Evolutionary conservation across 2,888 invertebrate species (phyloP).

Genomic region (Anoncus sp.): DNA sequence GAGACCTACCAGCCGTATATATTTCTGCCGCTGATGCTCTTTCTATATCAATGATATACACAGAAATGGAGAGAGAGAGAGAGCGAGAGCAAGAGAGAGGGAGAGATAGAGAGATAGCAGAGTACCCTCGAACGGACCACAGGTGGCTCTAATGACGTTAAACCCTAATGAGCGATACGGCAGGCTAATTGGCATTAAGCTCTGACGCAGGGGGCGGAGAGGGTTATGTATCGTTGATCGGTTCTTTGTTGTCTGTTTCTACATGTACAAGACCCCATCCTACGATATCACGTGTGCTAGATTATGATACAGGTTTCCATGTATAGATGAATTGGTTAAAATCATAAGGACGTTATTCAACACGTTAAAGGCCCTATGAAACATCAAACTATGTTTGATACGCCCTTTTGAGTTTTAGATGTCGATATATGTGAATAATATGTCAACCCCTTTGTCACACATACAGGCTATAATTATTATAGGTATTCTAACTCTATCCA

Average conservation of each 20-base stretch:
- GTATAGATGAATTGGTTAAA: background rate
- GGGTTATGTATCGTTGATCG: constrained; percentile 41
- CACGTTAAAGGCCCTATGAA: background rate
- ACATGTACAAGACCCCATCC: constrained; percentile 16
- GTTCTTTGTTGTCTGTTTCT: constrained; percentile 55
- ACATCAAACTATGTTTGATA: no score
- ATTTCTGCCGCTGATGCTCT: constrained; percentile 19
- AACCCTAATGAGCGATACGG: constrained; percentile 78
- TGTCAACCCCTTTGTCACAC: constrained; percentile 50
- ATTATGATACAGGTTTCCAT: constrained; percentile 15
- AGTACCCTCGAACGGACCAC: constrained; percentile 62
- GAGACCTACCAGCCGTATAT: constrained; percentile 14
- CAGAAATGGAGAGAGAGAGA: background rate
- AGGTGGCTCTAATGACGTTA: constrained; percentile 79
- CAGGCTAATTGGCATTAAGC: constrained; percentile 81
- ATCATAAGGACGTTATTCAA: background rate
- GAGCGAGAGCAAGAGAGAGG: constrained; percentile 23
- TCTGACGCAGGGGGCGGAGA: constrained; percentile 23
- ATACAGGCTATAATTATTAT: constrained; percentile 8
- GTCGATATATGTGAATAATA: constrained; percentile 10
- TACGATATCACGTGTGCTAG: constrained; percentile 37
- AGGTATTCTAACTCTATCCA: constrained; percentile 2
- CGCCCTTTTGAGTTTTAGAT: background rate
- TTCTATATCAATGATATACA: constrained; percentile 40
- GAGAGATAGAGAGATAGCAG: constrained; percentile 22